Evolutionary conservation across 2,888 invertebrate species (phyloP).

Genomic region (Limnephilus rhombicus): DNA sequence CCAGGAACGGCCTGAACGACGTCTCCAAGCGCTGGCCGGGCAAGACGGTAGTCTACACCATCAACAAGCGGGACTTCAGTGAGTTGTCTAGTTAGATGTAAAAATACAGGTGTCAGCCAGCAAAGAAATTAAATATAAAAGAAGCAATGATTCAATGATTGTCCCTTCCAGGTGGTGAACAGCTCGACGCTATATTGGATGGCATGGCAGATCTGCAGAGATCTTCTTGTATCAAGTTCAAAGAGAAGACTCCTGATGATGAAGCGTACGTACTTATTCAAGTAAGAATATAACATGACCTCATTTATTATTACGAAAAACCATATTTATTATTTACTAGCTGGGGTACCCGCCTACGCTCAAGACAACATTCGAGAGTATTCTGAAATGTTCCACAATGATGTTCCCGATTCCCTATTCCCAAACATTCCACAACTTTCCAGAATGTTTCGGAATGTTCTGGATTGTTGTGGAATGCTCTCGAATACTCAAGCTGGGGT

Average conservation of each 20-base stretch:
- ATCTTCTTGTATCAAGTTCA: constrained; percentile 76
- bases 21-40: constrained; percentile 75
- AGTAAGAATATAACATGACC: constrained; percentile 68
- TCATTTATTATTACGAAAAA: not conserved
- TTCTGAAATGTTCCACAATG: no score
- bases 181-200: constrained; percentile 74
- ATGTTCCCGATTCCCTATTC: no score
- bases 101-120: no score
- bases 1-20: constrained; percentile 74
- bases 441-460: no score
- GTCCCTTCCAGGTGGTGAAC: constrained; percentile 71
- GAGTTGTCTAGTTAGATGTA: constrained; percentile 66
- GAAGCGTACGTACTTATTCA: constrained; percentile 76
- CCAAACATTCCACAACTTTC: no score
- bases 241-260: constrained; percentile 74
- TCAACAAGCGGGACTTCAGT: constrained; percentile 75
- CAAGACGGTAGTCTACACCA: constrained; percentile 73
- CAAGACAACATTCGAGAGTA: no score
- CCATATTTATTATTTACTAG: no score
- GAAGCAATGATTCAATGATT: not conserved
- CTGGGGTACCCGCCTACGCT: no score
- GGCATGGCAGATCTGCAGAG: constrained; percentile 75
- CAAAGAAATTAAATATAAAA: not conserved
- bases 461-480: no score
- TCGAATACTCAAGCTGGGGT: no score